Evolutionary conservation across 2,888 invertebrate species (phyloP), one percentile per base, ranked within the genome.

Genomic region (Drosophila mimetica): DNA sequence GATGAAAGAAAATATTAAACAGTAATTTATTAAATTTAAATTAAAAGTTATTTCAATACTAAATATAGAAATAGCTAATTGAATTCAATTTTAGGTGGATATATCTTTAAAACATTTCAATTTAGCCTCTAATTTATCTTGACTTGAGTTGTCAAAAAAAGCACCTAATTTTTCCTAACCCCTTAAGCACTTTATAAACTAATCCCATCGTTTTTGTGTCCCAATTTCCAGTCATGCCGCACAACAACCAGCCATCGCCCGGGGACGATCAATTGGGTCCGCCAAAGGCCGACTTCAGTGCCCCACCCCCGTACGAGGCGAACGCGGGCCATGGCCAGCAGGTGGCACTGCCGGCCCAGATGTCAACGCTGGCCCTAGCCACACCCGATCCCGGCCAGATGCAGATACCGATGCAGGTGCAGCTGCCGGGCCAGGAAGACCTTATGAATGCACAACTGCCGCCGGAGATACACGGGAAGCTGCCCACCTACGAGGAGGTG

Each of bases 401-500:
- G 36, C 44, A 36, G 13, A 44, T 44, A 9, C 64, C 39, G 32
- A 50, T 51, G 70, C 52, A 59, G 30, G 39, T 52, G 37, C 61
- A 63, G 44, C 61, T 52, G 30, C 73, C 50, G 25, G 52, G 63
- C 16, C 60, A 53, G 9, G 74, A 52, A 53, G 66, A 50, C 11
- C 20, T 73, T 36, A 48, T 65, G 28, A 63, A 37, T 7, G 58
- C 58, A 16, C 72, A 86, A 32, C 39, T 78, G 63, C 67, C 79
- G 37, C 86, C 88, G 63, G 85, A 89, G 52, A 71, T 90, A 0
- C 93, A 93, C 74, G 95, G 96, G 25, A 97, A 97, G 92, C 92
- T 97, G 86, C 98, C 91, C 54, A 96, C 97, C 13, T 98, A 98
- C 90, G 97, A 97, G 91, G 97, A 98, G 91, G 97, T 97, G 52